These are phyloP conservation scores for Metridium senile DNA, from an alignment of 92 coral and sea anemone species.

Conservation along the genomic window DNA sequence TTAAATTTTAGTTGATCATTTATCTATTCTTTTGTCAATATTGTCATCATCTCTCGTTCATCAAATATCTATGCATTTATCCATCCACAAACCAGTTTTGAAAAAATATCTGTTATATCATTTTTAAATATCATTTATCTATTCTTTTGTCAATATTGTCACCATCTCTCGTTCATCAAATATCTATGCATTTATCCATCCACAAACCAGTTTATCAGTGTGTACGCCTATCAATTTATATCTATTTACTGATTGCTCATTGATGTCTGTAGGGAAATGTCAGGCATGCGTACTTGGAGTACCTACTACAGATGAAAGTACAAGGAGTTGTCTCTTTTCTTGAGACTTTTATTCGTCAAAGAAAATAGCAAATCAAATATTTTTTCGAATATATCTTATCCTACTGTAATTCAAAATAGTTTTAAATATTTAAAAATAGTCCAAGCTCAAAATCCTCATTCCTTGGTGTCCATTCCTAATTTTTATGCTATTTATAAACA, in stretches of 20 bases:
- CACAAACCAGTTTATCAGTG: too few relatives aligned
- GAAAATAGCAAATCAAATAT: neutral
- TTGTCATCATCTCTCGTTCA: too few relatives aligned
- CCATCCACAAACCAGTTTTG: too few relatives aligned
- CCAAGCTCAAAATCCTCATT: neutral
- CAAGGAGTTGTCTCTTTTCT: constrained; percentile 68
- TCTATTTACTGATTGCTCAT: too few relatives aligned
- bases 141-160: too few relatives aligned
- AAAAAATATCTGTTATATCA: too few relatives aligned
- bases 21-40: neutral
- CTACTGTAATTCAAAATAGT: neutral
- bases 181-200: neutral
- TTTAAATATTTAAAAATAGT: neutral
- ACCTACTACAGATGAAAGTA: constrained; percentile 59
- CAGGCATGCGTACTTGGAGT: constrained; percentile 78
- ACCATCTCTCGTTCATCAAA: too few relatives aligned
- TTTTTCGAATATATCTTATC: too few relatives aligned
- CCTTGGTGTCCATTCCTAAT: neutral
- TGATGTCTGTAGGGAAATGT: constrained; percentile 76
- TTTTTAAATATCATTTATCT: too few relatives aligned
- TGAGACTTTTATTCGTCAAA: constrained; percentile 83
- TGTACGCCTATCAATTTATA: too few relatives aligned
- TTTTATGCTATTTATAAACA: neutral
- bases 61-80: neutral
- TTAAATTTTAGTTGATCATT: neutral